Conservation (phyloP, 2,797 vertebrate genomes). For the Aulostomus chinensis region DNA sequence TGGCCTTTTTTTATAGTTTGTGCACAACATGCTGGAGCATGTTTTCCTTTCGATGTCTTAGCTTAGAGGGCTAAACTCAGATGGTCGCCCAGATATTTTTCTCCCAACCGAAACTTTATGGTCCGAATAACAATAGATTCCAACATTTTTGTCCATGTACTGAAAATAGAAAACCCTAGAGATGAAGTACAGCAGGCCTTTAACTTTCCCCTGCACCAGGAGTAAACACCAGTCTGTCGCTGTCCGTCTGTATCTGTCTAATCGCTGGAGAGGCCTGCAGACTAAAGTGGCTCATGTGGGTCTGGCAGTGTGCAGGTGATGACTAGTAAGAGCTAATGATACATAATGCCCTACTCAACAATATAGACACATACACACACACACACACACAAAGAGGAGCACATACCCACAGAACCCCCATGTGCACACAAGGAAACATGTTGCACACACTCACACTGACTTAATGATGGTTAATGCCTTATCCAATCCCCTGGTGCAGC, state of each 20-base stretch:
- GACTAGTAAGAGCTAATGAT: conserved; percentile 68
- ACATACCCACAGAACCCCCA: conserved; percentile 18
- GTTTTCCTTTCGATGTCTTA: no score
- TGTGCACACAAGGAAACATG: conserved; percentile 19
- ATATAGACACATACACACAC: conserved; percentile 4
- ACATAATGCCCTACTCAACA: conserved; percentile 59
- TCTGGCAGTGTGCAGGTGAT: conserved; percentile 70
- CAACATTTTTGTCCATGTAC: no score
- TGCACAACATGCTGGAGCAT: no score
- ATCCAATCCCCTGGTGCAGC: conserved; percentile 64
- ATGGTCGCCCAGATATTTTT: no score
- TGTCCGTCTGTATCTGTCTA: conserved; percentile 57
- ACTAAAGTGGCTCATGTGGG: conserved; percentile 57
- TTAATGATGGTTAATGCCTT: conserved; percentile 75
- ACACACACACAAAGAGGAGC: background rate
- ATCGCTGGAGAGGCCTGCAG: conserved; percentile 56
- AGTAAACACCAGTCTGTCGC: no score
- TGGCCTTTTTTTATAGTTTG: no score
- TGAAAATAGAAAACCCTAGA: no score
- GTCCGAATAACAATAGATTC: no score
- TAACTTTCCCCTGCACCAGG: conserved; percentile 13
- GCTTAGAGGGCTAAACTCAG: no score
- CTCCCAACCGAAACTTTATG: no score
- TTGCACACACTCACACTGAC: conserved; percentile 26
- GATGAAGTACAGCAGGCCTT: no score